phyloP scores from a whole-genome alignment of 2,113 vertebrate genomes.

The Microcebus murinus region DNA sequence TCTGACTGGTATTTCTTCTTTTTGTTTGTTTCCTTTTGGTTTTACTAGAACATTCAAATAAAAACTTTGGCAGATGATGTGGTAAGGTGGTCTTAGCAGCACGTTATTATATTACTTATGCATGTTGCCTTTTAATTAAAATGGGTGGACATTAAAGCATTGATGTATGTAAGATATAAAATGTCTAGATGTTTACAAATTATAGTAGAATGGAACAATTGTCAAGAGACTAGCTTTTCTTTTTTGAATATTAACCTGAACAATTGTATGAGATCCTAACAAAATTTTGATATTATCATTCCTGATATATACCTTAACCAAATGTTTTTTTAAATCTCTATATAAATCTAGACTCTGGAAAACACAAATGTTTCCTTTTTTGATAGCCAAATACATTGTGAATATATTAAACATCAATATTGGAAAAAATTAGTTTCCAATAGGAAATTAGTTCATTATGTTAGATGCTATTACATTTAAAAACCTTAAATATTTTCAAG shows the following conservation, averaged over 20 bases:
- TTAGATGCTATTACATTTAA: constrained; percentile 37
- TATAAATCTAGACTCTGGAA: background rate
- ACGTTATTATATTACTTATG: constrained; percentile 82
- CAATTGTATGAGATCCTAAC: background rate
- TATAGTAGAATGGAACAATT: constrained; percentile 8
- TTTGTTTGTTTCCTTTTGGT: constrained; percentile 88
- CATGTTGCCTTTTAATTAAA: constrained; percentile 84
- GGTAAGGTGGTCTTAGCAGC: constrained; percentile 93
- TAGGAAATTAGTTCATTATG: constrained; percentile 34
- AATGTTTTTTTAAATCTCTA: background rate
- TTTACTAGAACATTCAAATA: constrained; percentile 99
- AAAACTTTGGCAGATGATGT: constrained; percentile 99
- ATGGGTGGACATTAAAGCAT: constrained; percentile 81
- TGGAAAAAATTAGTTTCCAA: constrained; percentile 27
- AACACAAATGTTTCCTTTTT: background rate
- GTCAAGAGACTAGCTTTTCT: background rate
- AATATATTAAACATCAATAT: constrained; percentile 26
- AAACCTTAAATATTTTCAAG: constrained; percentile 34
- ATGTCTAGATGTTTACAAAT: background rate
- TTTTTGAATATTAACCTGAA: constrained; percentile 6
- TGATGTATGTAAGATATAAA: constrained; percentile 62
- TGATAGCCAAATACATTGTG: background rate
- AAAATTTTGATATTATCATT: constrained; percentile 11
- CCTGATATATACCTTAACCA: background rate
- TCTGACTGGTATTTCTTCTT: constrained; percentile 83